Conservation (phyloP, 1,140 invertebrate species). For the Drosophila subpulchrella region DNA sequence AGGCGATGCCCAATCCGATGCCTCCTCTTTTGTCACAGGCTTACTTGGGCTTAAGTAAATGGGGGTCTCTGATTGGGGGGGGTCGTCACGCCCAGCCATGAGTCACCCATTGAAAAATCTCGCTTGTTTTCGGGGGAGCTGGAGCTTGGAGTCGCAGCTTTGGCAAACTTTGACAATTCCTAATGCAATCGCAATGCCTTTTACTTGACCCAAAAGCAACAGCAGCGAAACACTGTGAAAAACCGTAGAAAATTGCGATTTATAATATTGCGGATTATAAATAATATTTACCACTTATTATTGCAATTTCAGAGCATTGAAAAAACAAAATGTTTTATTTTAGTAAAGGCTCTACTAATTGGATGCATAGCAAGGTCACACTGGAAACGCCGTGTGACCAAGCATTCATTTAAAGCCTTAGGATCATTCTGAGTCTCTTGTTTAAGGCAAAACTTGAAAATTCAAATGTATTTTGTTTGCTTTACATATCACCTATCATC, state of each 20-base stretch:
- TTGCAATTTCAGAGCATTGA: neutral
- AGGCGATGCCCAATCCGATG: conserved; percentile 17
- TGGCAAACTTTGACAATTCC: conserved; percentile 64
- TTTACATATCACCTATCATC: too few species aligned
- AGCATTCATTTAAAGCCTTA: neutral
- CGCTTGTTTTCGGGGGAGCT: conserved; percentile 21
- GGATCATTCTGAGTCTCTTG: neutral
- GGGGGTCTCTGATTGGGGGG: neutral
- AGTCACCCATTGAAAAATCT: conserved; percentile 37
- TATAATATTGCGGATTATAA: too few species aligned
- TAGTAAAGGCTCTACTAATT: neutral
- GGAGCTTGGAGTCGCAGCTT: conserved; percentile 9
- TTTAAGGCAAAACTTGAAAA: neutral
- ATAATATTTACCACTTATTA: too few species aligned
- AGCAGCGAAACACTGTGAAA: conserved; percentile 20
- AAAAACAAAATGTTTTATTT: neutral
- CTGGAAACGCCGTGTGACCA: neutral
- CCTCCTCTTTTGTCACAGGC: conserved; percentile 27
- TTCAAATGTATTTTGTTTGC: neutral
- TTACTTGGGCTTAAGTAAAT: too few species aligned
- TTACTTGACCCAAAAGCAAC: conserved; percentile 78
- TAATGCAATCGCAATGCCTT: conserved; percentile 74
- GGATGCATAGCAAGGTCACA: neutral
- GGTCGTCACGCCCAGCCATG: conserved; percentile 21
- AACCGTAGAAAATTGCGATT: neutral